Conservation (phyloP, 2,888 invertebrate genomes). For the Euplagia quadripunctaria region DNA sequence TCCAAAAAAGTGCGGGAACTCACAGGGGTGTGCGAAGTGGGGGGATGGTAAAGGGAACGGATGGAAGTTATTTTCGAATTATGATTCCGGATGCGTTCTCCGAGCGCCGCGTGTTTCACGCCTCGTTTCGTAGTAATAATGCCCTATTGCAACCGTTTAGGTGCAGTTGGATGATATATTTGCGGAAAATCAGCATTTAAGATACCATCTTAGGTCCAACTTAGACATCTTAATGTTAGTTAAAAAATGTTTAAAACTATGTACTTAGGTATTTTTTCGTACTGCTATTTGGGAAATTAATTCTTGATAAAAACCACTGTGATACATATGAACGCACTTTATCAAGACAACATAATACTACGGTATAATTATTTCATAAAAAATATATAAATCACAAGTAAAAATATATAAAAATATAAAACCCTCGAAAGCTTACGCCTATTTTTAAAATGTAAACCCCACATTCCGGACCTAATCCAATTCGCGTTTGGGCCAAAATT, state of each 20-base stretch:
- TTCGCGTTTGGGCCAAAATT: slow-evolving; percentile 75
- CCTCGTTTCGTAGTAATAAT: slow-evolving; percentile 82
- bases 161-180: slow-evolving; percentile 68
- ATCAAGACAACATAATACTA: neutral
- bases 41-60: slow-evolving; percentile 67
- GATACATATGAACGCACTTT: neutral
- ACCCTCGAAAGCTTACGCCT: slow-evolving; percentile 38
- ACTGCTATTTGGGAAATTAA: too few species aligned
- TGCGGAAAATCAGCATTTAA: slow-evolving; percentile 40
- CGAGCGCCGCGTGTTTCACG: slow-evolving; percentile 83
- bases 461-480: slow-evolving; percentile 59
- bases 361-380: slow-evolving; percentile 22
- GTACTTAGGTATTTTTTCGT: too few species aligned
- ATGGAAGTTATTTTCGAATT: slow-evolving; percentile 86
- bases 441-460: slow-evolving; percentile 53
- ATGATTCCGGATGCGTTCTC: slow-evolving; percentile 86
- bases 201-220: slow-evolving; percentile 14
- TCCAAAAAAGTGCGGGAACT: slow-evolving; percentile 79
- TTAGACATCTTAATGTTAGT: neutral
- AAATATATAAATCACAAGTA: slow-evolving; percentile 40
- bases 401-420: slow-evolving; percentile 40
- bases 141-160: slow-evolving; percentile 75
- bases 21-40: slow-evolving; percentile 57
- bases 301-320: neutral
- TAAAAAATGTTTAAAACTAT: neutral